These are phyloP conservation scores for Scaptomyza flava DNA, from an alignment of 2,888 invertebrate genomes.

Conservation along the genomic window DNA sequence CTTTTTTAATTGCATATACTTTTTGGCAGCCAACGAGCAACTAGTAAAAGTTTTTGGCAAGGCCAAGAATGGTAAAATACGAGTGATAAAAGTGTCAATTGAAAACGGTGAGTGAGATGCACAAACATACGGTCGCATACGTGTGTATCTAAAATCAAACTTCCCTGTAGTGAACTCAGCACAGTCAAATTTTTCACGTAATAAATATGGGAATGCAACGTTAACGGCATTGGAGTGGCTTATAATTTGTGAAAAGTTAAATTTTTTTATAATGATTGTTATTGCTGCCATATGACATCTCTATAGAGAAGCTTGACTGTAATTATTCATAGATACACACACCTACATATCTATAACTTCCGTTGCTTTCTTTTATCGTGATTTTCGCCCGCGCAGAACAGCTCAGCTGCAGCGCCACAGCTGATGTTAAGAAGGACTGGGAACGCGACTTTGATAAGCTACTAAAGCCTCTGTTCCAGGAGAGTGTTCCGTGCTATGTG, in stretches of 20 bases:
- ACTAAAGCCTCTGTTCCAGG: constrained; percentile 89
- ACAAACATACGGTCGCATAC: neutral
- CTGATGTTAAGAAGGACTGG: constrained; percentile 90
- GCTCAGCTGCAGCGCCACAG: constrained; percentile 88
- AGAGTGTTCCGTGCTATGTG: constrained; percentile 95
- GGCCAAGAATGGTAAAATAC: constrained; percentile 90
- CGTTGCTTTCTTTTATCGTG: constrained; percentile 8
- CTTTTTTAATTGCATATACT: neutral
- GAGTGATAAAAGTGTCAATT: constrained; percentile 93
- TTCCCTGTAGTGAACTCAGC: neutral
- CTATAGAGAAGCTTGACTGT: neutral
- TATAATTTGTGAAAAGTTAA: neutral
- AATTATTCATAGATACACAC: constrained; percentile 9
- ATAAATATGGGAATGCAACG: neutral
- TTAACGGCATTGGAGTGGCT: neutral
- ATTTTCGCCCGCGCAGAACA: constrained; percentile 87
- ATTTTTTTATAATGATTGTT: neutral
- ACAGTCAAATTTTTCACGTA: neutral
- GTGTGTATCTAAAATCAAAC: neutral
- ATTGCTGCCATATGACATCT: neutral
- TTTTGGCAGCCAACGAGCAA: constrained; percentile 90
- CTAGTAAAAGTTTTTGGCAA: constrained; percentile 92
- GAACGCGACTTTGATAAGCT: constrained; percentile 93
- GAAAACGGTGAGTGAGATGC: constrained; percentile 89
- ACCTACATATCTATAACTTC: constrained; percentile 13